phyloP scores from a whole-genome alignment of 1,140 invertebrate species.

The Panulirus ornatus region DNA sequence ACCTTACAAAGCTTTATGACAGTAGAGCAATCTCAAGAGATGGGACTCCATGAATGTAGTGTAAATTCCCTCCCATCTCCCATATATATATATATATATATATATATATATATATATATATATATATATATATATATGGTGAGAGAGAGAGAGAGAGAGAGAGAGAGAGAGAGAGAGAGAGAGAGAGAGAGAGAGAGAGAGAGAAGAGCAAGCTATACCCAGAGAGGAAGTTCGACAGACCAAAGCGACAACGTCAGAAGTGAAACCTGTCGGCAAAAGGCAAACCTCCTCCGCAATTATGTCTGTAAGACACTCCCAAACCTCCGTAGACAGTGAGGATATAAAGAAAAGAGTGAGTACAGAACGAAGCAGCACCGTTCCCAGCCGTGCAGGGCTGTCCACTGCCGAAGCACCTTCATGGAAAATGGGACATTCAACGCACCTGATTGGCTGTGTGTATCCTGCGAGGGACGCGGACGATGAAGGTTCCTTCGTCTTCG shows the following conservation, averaged over 20 bases:
- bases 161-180: slow-evolving; percentile 16
- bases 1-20: too few species aligned
- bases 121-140: slow-evolving; percentile 27
- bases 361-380: slow-evolving; percentile 20
- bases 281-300: too few species aligned
- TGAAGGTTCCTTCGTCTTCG: slow-evolving; percentile 52
- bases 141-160: background rate
- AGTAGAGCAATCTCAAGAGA: too few species aligned
- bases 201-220: background rate
- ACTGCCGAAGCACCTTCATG: slow-evolving; percentile 62
- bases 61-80: too few species aligned
- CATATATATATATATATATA: too few species aligned
- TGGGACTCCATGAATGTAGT: too few species aligned
- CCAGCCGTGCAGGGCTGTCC: slow-evolving; percentile 19
- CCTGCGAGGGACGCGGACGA: background rate
- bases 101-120: slow-evolving; percentile 9
- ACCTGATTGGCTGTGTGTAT: slow-evolving; percentile 56
- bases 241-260: background rate
- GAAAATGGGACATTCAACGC: slow-evolving; percentile 68
- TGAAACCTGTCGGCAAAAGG: too few species aligned
- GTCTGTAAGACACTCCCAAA: too few species aligned
- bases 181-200: background rate
- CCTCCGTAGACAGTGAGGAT: background rate
- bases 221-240: background rate
- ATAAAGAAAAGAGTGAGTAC: slow-evolving; percentile 12